Evolutionary conservation across 2,113 vertebrate genomes (phyloP), one percentile per base, ranked within the genome.

Genomic region (Numida meleagris): DNA sequence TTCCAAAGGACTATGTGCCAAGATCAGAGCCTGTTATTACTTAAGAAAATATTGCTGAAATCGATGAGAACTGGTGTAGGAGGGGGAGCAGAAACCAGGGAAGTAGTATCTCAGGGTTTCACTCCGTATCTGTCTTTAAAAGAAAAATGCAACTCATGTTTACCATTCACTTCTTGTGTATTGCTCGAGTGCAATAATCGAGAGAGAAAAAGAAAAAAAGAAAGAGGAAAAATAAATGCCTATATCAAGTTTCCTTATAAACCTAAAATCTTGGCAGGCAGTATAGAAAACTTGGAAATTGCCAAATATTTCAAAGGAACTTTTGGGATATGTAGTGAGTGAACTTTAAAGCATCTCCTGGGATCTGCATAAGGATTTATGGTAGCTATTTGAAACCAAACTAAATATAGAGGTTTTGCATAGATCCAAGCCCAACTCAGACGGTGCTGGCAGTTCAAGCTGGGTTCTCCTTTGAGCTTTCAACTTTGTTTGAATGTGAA

Each of bases 31-130:
- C 70, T 80, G 53, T 65, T 75, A 84, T 76, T 92, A 72, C 73
- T 95, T 88, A 82, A 68, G 85, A 94, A 95, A 96, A 95, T 94
- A 93, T 67, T 83, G 62, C 68, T 94, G 86, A 76, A 90, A 75
- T 90, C 8, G 2, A 59, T 65, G 88, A 75, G 80, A 92, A 88
- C 33, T 40, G 33, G 33, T 61, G n/a, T 24, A 57, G 58, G 53
- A 89, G 40, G 33, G 33, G 57, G 70, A 91, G 38, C 66, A 82
- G 16, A 25, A 77, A 11, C 38, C 65, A n/a, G 10, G 38, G 71
- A 65, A 66, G 33, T 38, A 89, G 63, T 45, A 29, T 92, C 71
- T 42, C 45, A n/a, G 45, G 53, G 40, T 84, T 93, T 92, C 57
- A 31, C 10, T 90, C 61, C 68, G 74, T 50, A 86, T 96, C 61